Base-by-base conservation (phyloP, 2,888 invertebrate genomes). In the Acronicta leporina region DNA sequence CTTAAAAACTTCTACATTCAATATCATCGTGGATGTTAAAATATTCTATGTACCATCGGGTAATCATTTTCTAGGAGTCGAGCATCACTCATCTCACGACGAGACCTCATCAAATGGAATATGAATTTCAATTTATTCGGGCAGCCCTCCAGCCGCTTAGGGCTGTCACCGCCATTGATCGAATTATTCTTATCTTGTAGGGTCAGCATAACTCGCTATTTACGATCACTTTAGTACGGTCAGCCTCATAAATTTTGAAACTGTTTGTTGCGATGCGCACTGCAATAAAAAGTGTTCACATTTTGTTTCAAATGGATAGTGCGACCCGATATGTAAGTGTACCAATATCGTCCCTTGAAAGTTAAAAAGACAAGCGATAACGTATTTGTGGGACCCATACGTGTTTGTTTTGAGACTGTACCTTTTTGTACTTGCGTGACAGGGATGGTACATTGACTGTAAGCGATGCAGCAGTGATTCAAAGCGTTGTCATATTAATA, bases 171-270 rank as follows among this genome's bases (percentile, higher is more conserved):
- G 38, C 33, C 60, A 40, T 25, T 16, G 42, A 61, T 71, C 57
- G 42, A 56, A 56, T 53, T 57, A 60, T 57, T 59, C 59, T 57
- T 60, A 56, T 57, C 57, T 14, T 55, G 53, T 64, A 67, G 45
- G 67, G 75, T 75, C 76, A 73, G 69, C 75, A 67, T 49, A 63
- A 66, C 66, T 64, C 58, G 56, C 43, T 62, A 52, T 70, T 75
- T 68, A 73, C 63, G 77, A 66, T 10, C 62, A 48, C 60, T 65
- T 66, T 54, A 77, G 66, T 75, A 77, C 68, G 73, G 73, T 70
- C 68, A 44, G 60, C 62, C 44, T 63, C 68, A 73, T 75, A 70
- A 77, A 77, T 73, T 63, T 63, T 55, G 67, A 70, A 75, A 73
- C 63, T 68, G 53, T 58, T 72, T 57, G 15, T n/a, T 45, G 46